Evolutionary conservation across 2,113 vertebrate species (phyloP).

Genomic region (Myrmecophaga tridactyla): DNA sequence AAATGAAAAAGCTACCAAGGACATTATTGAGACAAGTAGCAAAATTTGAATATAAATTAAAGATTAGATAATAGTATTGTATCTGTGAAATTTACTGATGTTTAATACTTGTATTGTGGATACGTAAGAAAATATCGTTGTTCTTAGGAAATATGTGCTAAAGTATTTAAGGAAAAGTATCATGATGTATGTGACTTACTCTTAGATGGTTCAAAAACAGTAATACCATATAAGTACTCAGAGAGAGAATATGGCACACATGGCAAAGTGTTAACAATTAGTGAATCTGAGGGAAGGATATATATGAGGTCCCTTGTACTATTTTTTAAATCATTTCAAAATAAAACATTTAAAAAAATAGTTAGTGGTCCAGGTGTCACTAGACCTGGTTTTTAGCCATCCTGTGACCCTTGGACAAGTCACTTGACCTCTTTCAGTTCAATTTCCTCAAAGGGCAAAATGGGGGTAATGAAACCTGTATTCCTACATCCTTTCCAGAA

Average conservation of each 20-base stretch:
- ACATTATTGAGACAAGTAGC: background rate
- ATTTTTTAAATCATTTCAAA: conserved; percentile 27
- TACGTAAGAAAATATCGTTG: background rate
- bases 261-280: background rate
- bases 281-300: background rate
- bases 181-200: background rate
- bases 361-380: background rate
- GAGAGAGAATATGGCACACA: background rate
- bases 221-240: background rate
- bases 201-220: background rate
- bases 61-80: background rate
- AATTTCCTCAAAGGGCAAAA: background rate
- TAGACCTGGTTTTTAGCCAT: background rate
- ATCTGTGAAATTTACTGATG: background rate
- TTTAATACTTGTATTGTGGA: background rate
- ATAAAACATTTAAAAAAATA: conserved; percentile 1
- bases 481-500: background rate
- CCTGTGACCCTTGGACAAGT: background rate
- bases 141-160: background rate
- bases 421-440: background rate
- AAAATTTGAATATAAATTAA: background rate
- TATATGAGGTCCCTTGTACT: background rate
- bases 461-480: background rate
- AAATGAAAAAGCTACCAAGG: background rate
- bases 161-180: background rate